Evolutionary conservation across 23 tunicate species (phyloP).

Genomic region (Aplidium turbinatum): DNA sequence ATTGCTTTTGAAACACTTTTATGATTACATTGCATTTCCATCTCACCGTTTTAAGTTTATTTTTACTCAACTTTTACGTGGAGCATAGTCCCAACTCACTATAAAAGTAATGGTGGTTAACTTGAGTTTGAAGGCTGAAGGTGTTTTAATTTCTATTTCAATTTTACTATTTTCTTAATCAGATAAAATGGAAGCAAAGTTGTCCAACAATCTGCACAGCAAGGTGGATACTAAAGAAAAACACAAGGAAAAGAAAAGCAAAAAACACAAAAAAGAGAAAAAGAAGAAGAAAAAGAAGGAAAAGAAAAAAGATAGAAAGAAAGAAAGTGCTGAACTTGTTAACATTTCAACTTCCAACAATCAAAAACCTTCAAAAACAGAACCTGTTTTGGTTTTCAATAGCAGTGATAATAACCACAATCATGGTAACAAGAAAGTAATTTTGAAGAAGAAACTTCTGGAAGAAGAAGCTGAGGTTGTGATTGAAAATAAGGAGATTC

Average conservation of each 20-base stretch:
- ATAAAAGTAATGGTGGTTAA: too few species aligned
- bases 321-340: neutral
- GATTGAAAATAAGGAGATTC: conserved; percentile 14
- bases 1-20: too few species aligned
- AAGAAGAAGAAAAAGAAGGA: conserved; percentile 45
- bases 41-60: too few species aligned
- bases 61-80: too few species aligned
- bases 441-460: conserved; percentile 1
- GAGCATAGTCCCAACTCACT: too few species aligned
- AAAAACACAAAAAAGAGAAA: conserved; percentile 41
- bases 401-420: neutral
- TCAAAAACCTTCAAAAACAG: neutral
- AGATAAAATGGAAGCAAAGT: neutral
- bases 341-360: neutral
- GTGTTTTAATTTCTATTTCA: too few species aligned
- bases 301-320: conserved; percentile 17
- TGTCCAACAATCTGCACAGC: neutral
- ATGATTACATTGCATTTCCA: too few species aligned
- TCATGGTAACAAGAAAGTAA: neutral
- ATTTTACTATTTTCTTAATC: too few species aligned
- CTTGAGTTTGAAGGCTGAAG: too few species aligned
- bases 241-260: conserved; percentile 4
- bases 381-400: too few species aligned
- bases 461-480: conserved; percentile 15
- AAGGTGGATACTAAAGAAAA: neutral